Base-by-base conservation (phyloP, 2,888 invertebrate species). In the Tanypteryx hageni region DNA sequence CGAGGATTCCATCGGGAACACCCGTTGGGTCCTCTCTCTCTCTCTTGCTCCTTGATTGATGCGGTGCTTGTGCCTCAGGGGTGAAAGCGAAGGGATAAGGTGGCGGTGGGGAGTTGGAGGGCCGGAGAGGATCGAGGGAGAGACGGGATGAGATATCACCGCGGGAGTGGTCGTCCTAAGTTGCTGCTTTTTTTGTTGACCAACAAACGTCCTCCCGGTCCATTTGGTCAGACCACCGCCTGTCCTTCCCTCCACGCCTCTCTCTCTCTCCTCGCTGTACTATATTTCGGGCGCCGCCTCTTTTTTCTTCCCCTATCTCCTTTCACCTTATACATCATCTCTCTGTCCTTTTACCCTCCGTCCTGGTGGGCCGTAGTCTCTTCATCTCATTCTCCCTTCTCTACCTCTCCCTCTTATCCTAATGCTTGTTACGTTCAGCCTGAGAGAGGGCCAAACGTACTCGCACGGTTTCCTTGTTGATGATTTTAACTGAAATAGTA, bases 181-280 rank as follows among this genome's bases (percentile, higher is more conserved):
- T 76, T 76, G 68, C 68, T 68, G 68, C 76, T 27, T 76, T 76
- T 76, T 76, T 76, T 76, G 76, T 76, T 76, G 76, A 76, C 76
- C 76, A 76, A 76, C 76, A 76, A 76, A 76, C 76, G 76, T 76
- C 76, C 76, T 76, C 10, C 76, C 76, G 76, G 76, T 76, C 76
- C 22, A 76, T 76, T 76, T 76, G 76, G 22, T 27, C 11, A 11
- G 76, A 22, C 76, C 76, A 44, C 44, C 44, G 44, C 44, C 44
- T 44, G 5, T 44, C 44, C 44, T 44, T 44, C 44, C 44, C 44
- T 44, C 44, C 5, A n/a, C n/a, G n/a, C 44, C 44, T 44, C 44
- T 5, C 44, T 76, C 27, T 27, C 76, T 22, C 22, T 68, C 76
- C 11, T 27, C 76, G 76, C 9, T 22, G 18, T 27, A 27, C 22